Conservation (phyloP, 2,888 invertebrate species). For the Drosophila pseudotalamancana region DNA sequence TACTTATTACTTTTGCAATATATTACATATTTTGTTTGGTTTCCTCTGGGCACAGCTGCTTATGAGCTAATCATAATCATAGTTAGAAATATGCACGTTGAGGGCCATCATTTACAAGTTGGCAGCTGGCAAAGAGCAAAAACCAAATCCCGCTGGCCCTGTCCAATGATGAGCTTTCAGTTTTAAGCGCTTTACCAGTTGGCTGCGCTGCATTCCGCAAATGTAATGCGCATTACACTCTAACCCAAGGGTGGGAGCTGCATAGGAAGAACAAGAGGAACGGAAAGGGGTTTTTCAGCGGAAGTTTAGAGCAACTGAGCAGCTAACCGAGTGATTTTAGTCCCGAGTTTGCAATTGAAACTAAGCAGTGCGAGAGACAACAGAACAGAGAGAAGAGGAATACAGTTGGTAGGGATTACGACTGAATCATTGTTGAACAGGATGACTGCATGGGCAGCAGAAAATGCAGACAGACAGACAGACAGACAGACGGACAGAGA, state of each 20-base stretch:
- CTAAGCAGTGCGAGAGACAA: not conserved
- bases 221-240: constrained; percentile 55
- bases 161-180: constrained; percentile 55
- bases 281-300: constrained; percentile 13
- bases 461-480: not conserved
- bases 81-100: constrained; percentile 34
- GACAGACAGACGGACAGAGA: constrained; percentile 16
- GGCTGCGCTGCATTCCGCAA: constrained; percentile 32
- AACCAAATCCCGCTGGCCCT: constrained; percentile 13
- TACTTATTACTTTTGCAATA: not conserved
- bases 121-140: constrained; percentile 20
- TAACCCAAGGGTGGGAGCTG: too few species aligned
- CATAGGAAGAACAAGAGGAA: not conserved
- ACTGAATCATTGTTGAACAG: constrained; percentile 8
- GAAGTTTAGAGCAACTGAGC: constrained; percentile 43
- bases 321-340: constrained; percentile 45
- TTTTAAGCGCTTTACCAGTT: constrained; percentile 66
- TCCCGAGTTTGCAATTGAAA: constrained; percentile 36
- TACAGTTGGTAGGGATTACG: constrained; percentile 65
- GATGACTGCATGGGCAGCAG: not conserved
- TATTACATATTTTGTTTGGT: too few species aligned
- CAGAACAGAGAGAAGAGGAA: not conserved
- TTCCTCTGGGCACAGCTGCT: constrained; percentile 2
- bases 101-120: constrained; percentile 23
- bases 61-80: constrained; percentile 17